These are phyloP conservation scores for Mastacembelus armatus DNA, from an alignment of 2,797 vertebrate species.

Conservation along the genomic window DNA sequence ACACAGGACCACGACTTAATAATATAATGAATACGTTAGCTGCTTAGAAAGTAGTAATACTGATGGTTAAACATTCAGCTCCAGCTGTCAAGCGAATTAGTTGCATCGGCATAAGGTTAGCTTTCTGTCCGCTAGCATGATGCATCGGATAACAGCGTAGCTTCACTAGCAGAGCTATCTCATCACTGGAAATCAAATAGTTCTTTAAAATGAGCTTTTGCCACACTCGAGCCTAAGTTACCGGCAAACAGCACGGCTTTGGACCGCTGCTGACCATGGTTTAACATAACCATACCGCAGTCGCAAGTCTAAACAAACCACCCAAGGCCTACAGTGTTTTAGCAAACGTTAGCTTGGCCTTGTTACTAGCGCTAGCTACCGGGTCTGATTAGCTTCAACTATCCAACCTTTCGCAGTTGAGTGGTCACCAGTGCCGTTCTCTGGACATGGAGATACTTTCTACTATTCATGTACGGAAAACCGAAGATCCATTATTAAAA, in stretches of 20 bases:
- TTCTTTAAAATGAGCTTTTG: neutral
- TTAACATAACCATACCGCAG: conserved; percentile 4
- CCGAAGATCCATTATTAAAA: conserved; percentile 56
- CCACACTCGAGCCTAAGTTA: neutral
- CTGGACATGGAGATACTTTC: conserved; percentile 66
- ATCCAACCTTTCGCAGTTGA: conserved; percentile 73
- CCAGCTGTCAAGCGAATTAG: conserved; percentile 12
- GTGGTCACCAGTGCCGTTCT: conserved; percentile 66
- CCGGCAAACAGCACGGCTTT: neutral
- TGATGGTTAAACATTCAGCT: neutral
- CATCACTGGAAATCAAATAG: neutral
- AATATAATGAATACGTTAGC: neutral
- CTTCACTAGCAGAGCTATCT: conserved; percentile 24
- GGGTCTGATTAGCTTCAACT: conserved; percentile 65
- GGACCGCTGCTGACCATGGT: neutral
- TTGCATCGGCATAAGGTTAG: neutral
- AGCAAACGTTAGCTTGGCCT: conserved; percentile 57
- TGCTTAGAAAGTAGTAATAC: neutral
- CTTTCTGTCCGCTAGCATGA: conserved; percentile 22
- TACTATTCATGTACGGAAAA: conserved; percentile 56
- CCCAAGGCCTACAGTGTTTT: conserved; percentile 43
- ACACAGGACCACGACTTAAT: neutral
- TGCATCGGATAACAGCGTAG: conserved; percentile 37
- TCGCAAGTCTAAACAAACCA: conserved; percentile 15
- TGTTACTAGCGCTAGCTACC: conserved; percentile 67